Percentiles rank a stretch among this genome's conserved stretches.
Evolutionary conservation across 2,113 vertebrate species (phyloP).

Genomic region (Hyla sarda): DNA sequence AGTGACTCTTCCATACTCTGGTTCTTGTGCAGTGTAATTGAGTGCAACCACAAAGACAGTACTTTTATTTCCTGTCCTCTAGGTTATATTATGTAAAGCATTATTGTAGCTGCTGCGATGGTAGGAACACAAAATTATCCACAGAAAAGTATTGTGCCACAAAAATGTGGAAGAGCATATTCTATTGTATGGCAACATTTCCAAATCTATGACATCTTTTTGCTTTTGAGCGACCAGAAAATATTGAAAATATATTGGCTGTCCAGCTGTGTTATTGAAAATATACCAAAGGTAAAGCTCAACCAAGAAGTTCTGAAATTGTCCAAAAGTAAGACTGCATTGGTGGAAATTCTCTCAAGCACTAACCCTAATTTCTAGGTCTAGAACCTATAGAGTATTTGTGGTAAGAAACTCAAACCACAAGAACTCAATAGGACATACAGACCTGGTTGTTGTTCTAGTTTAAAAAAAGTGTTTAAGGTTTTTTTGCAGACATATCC

Average conservation of each 20-base stretch:
- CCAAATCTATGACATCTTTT: background rate
- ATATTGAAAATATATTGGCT: background rate
- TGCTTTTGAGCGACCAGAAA: background rate
- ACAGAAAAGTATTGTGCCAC: background rate
- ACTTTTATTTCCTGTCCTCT: conserved; percentile 35
- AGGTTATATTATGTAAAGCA: conserved; percentile 18
- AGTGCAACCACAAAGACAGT: conserved; percentile 21
- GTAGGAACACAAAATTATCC: background rate
- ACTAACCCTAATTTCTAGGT: no score
- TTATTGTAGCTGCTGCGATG: conserved; percentile 1
- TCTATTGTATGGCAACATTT: background rate
- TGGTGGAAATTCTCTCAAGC: no score
- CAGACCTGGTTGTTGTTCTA: no score
- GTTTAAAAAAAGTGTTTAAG: no score
- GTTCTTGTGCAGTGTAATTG: conserved; percentile 19
- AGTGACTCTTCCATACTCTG: conserved; percentile 19
- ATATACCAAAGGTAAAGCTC: no score
- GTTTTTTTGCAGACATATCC: no score
- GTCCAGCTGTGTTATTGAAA: no score
- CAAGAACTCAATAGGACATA: no score
- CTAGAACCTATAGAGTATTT: no score
- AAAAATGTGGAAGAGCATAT: background rate
- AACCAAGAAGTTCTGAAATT: no score
- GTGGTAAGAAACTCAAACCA: no score
- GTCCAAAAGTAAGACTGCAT: no score